Percentiles rank a stretch among this genome's conserved stretches.
Conservation (phyloP, 2,113 vertebrate genomes). For the Poeciliopsis retropinna region DNA sequence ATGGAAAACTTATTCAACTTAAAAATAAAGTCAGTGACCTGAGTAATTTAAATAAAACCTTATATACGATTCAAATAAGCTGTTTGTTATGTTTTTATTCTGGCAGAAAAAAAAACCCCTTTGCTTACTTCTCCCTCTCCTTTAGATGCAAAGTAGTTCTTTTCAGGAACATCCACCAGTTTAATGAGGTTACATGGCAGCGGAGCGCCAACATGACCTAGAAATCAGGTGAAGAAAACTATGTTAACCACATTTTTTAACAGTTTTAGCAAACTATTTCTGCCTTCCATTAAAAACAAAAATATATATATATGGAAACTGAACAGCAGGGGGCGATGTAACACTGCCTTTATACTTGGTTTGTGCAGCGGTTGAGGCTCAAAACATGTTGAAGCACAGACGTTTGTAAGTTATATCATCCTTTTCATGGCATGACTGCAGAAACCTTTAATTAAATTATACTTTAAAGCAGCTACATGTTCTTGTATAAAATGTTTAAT, state of each 20-base stretch:
- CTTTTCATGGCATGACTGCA: not conserved
- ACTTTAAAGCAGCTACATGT: too few species aligned
- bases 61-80: not conserved
- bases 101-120: not conserved
- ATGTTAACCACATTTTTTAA: not conserved
- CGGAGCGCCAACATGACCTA: slow-evolving; percentile 96
- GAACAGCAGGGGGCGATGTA: slow-evolving; percentile 50
- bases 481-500: too few species aligned
- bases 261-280: not conserved
- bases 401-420: not conserved
- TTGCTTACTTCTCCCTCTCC: slow-evolving; percentile 93
- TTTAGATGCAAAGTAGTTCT: slow-evolving; percentile 95
- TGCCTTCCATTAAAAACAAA: too few species aligned
- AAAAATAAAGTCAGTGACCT: too few species aligned
- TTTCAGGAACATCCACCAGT: slow-evolving; percentile 92
- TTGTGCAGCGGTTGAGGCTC: not conserved
- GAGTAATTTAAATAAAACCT: not conserved
- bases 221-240: not conserved
- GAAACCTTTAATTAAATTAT: not conserved
- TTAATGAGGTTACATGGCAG: slow-evolving; percentile 96
- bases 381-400: slow-evolving; percentile 2
- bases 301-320: not conserved
- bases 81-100: not conserved
- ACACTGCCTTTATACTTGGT: not conserved
- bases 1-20: not conserved